Evolutionary conservation across 2,888 invertebrate species (phyloP), one percentile per base, ranked within the genome.

Genomic region (Onthophagus sagittarius): DNA sequence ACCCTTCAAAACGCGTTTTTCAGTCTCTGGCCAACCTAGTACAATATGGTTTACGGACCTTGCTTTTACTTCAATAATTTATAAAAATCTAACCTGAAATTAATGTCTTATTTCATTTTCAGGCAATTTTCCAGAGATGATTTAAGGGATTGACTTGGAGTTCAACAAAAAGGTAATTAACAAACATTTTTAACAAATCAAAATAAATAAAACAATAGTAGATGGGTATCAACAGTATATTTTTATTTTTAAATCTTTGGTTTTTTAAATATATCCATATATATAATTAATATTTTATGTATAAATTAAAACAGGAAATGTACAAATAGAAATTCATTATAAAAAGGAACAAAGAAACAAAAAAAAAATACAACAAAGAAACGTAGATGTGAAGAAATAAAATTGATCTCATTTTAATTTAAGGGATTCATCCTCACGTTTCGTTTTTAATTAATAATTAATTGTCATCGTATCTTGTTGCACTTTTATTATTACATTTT

Each of bases 141-240:
- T n/a, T n/a, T n/a, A n/a, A n/a, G n/a, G n/a, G n/a, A n/a, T n/a
- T n/a, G n/a, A n/a, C n/a, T n/a, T n/a, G n/a, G n/a, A n/a, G n/a
- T n/a, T n/a, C n/a, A n/a, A n/a, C n/a, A n/a, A n/a, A n/a, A n/a
- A n/a, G n/a, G n/a, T n/a, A n/a, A n/a, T n/a, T n/a, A n/a, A n/a
- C n/a, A n/a, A n/a, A n/a, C n/a, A n/a, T n/a, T n/a, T n/a, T n/a
- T n/a, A n/a, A n/a, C n/a, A n/a, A n/a, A n/a, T n/a, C n/a, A n/a
- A 63, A 63, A 67, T n/a, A 15, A 65, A 23, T 23, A 65, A 67
- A 7, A 67, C 67, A 67, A 53, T 13, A 23, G 31, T 31, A 64
- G 14, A 31, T 67, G 67, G 67, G 67, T 67, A 67, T 67, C 67
- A 67, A 67, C 67, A 67, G 32, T 67, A 67, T 67, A 31, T 67